These are phyloP conservation scores for Drosophila pachea DNA, from an alignment of 1,140 invertebrate genomes.

Conservation along the genomic window DNA sequence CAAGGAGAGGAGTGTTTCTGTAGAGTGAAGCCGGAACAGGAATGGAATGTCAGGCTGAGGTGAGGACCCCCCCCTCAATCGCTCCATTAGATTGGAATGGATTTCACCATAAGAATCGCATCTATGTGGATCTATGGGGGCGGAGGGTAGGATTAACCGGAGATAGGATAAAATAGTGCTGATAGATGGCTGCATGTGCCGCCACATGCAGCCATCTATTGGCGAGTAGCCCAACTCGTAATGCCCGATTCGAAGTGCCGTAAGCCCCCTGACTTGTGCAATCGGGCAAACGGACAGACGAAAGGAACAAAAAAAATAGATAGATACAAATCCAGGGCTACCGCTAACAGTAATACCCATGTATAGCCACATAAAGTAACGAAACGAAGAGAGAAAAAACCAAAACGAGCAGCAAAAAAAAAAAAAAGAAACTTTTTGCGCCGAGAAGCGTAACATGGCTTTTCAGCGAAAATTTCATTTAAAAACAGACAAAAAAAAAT, in stretches of 20 bases:
- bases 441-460: slow-evolving; percentile 75
- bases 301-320: slow-evolving; percentile 34
- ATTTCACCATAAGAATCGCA: too few relatives aligned
- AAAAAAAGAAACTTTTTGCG: slow-evolving; percentile 72
- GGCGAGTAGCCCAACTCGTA: background rate
- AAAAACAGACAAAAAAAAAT: slow-evolving; percentile 51
- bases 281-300: slow-evolving; percentile 40
- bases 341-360: slow-evolving; percentile 18
- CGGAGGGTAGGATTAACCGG: too few relatives aligned
- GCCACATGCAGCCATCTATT: too few relatives aligned
- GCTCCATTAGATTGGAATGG: too few relatives aligned
- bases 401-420: slow-evolving; percentile 22
- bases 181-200: too few relatives aligned
- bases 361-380: slow-evolving; percentile 45
- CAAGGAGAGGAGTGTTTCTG: background rate
- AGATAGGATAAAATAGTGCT: too few relatives aligned
- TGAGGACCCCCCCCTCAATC: too few relatives aligned
- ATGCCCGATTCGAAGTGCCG: slow-evolving; percentile 64
- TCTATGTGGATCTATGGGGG: background rate
- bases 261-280: slow-evolving; percentile 69
- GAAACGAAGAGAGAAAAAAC: slow-evolving; percentile 45
- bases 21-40: too few relatives aligned
- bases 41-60: too few relatives aligned
- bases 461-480: slow-evolving; percentile 77
- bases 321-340: slow-evolving; percentile 47